These are phyloP conservation scores for Drosophila pseudoobscura DNA, from an alignment of 1,140 invertebrate genomes.

Conservation along the genomic window DNA sequence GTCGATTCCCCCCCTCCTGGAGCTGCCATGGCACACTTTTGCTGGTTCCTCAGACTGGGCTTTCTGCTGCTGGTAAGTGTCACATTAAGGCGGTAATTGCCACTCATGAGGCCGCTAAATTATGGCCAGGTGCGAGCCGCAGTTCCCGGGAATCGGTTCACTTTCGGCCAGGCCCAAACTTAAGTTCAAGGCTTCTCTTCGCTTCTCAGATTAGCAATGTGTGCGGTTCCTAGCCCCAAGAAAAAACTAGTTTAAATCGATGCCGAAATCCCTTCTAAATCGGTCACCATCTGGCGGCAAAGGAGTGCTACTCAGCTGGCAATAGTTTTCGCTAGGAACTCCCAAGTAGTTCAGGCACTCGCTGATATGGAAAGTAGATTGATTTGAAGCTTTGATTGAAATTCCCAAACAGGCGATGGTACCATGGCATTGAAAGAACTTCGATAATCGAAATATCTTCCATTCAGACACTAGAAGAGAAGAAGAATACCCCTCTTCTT, in stretches of 20 bases:
- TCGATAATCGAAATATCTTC: no score
- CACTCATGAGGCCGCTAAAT: slow-evolving; percentile 10
- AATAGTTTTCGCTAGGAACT: no score
- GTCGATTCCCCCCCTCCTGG: not conserved
- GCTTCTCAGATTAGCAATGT: not conserved
- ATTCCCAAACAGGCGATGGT: no score
- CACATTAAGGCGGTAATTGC: slow-evolving; percentile 20
- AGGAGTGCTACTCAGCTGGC: no score
- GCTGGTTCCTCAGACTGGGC: slow-evolving; percentile 70
- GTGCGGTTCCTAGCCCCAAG: slow-evolving; percentile 7
- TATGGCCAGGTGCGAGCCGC: slow-evolving; percentile 19
- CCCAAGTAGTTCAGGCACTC: no score
- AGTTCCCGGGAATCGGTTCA: no score
- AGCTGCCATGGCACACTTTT: slow-evolving; percentile 76
- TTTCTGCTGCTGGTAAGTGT: slow-evolving; percentile 76
- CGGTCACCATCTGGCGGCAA: no score
- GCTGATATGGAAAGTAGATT: no score
- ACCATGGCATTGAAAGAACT: no score
- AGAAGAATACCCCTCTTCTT: no score
- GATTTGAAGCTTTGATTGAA: no score
- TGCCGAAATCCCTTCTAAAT: not conserved
- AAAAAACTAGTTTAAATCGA: slow-evolving; percentile 18
- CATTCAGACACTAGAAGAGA: no score
- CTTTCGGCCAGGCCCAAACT: not conserved
- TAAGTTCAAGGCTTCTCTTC: slow-evolving; percentile 35